Conservation (phyloP, 2,797 vertebrate species). For the Mastacembelus armatus region DNA sequence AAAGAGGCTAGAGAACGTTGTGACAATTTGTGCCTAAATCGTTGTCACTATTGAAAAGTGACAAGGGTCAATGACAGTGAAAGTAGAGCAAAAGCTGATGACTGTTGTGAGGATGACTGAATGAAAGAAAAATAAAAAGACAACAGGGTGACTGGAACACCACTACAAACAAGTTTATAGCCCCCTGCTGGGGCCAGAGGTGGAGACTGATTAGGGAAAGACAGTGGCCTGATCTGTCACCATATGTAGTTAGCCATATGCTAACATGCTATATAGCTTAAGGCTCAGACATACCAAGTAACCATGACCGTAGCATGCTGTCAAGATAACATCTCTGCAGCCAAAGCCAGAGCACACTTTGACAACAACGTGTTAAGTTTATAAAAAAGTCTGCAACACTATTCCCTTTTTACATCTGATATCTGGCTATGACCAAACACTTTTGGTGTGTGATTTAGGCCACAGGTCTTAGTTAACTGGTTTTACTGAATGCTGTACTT, state of each 20-base stretch:
- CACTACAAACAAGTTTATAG: slow-evolving; percentile 25
- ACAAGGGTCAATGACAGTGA: neutral
- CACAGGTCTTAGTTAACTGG: slow-evolving; percentile 3
- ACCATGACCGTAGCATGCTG: slow-evolving; percentile 41
- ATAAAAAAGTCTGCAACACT: neutral
- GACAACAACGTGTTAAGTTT: slow-evolving; percentile 2
- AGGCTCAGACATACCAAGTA: slow-evolving; percentile 31
- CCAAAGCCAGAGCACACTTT: neutral
- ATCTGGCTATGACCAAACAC: neutral
- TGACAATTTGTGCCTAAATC: too few species aligned
- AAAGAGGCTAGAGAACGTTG: neutral
- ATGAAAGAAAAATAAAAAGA: slow-evolving; percentile 41
- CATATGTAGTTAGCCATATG: slow-evolving; percentile 54
- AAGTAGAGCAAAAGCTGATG: slow-evolving; percentile 1
- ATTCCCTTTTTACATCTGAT: slow-evolving; percentile 3
- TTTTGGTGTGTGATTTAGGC: neutral
- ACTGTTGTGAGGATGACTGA: neutral
- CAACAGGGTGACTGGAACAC: slow-evolving; percentile 38
- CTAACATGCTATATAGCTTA: slow-evolving; percentile 64
- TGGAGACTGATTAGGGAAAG: slow-evolving; percentile 41
- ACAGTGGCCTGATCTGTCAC: slow-evolving; percentile 37
- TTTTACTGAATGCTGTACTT: neutral
- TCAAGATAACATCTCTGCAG: slow-evolving; percentile 25
- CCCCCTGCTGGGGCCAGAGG: slow-evolving; percentile 75
- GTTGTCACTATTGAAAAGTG: too few species aligned